Evolutionary conservation across 2,113 vertebrate genomes (phyloP), one percentile per base, ranked within the genome.

Genomic region (Vireo altiloquus): DNA sequence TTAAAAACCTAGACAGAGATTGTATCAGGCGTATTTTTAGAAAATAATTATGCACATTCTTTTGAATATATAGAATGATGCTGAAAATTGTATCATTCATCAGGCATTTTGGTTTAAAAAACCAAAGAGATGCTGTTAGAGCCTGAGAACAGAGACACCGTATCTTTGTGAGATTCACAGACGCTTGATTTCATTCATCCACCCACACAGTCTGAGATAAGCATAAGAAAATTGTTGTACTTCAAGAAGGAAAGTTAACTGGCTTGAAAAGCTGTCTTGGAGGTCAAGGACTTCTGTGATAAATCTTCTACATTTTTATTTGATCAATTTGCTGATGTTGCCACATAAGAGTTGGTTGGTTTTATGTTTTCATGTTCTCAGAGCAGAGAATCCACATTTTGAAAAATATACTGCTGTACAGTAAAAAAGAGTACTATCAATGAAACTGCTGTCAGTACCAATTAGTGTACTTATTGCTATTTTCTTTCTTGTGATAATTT

Each of bases 41-140:
- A 89, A 92, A 93, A 88, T 80, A 96, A 89, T 92, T 92, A 71
- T 28, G 57, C 79, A 84, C 69, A 82, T 96, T 93, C 82, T 84
- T 91, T 69, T 94, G 82, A 90, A 83, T 90, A 93, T 84, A 69
- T 93, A 83, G 87, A 90, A 63, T 81, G 4, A 65, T 69, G 66
- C 52, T 90, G 82, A 90, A 94, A 89, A 85, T 68, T 65, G 33
- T 89, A 71, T 93, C 84, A 71, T 90, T 95, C 79, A 59, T 91
- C 56, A 68, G 66, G 47, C 77, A 76, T 70, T 74, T 92, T 94
- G 82, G 76, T 86, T 87, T 89, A 35, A 70, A 92, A 94, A 93
- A 72, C 1, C 35, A 70, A 70, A 92, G 64, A 63, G 12, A 57
- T 85, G 52, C 31, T 85, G 44, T 85, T 95, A 53, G 53, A 89